Base-by-base conservation (phyloP, 1,140 invertebrate genomes). In the Anastatus disparis region DNA sequence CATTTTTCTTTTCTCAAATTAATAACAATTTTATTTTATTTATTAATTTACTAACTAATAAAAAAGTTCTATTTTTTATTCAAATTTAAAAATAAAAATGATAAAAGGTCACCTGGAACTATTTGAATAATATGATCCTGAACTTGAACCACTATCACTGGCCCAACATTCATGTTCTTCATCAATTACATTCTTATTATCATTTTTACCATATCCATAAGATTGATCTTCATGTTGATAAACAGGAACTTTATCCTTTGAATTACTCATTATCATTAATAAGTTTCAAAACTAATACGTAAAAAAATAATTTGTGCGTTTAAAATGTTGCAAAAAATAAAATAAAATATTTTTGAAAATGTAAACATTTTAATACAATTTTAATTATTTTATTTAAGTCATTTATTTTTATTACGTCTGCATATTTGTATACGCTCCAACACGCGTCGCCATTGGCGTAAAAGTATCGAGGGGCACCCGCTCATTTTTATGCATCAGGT, bases 111-210 rank as follows among this genome's bases (percentile, higher is more conserved):
- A n/a, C 84, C 83, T 81, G 20, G 81, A 79, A 26, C 74, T 81
- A 20, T 84, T 81, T 1, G 84, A 85, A 72, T 82, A 85, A 81
- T 84, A 86, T 17, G 84, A 86, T 35, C 78, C 83, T 48, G 80
- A 81, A 71, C 81, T 85, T 17, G 84, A 86, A 26, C 79, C 81
- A 72, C 82, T 84, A 44, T 85, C 83, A 74, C 81, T 86, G 26
- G 80, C 82, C 83, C 84, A 86, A 78, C 84, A 85, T 17, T 82
- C 78, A 13, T 82, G 77, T 63, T 89, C 85, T 27, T 77, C 76
- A 69, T 84, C 81, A 24, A 82, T 78, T 48, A 76, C 70, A 15
- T 74, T 67, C 15, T 81, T 70, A 6, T 64, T 26, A 44, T 55
- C 35, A 44, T 50, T 58, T 6, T 1, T 22, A 0, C 24, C 10